Conservation (phyloP, 2,888 invertebrate species). For the Apodemia hepburni region DNA sequence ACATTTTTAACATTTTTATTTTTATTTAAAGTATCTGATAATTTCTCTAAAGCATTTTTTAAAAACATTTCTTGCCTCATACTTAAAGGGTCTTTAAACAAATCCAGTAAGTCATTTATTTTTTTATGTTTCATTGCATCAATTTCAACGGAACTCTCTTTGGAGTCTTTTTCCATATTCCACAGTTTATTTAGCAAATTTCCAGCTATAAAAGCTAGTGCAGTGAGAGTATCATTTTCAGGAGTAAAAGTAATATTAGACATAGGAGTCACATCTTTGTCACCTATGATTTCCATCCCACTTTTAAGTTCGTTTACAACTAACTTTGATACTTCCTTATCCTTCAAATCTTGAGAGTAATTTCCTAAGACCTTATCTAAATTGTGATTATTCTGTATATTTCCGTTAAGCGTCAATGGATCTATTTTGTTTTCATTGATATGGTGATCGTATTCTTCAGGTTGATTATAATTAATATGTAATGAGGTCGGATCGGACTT, state of each 20-base stretch:
- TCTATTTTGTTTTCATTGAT: slow-evolving; percentile 63
- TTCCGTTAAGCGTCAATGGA: slow-evolving; percentile 41
- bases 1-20: slow-evolving; percentile 48
- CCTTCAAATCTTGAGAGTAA: slow-evolving; percentile 46
- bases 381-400: slow-evolving; percentile 39
- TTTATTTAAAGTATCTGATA: slow-evolving; percentile 53
- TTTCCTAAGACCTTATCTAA: slow-evolving; percentile 46
- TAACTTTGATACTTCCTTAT: slow-evolving; percentile 57
- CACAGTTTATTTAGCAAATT: slow-evolving; percentile 67
- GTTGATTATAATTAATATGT: slow-evolving; percentile 54
- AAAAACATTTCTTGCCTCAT: slow-evolving; percentile 61
- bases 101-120: slow-evolving; percentile 55
- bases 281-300: slow-evolving; percentile 59
- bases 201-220: slow-evolving; percentile 69
- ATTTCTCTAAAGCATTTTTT: slow-evolving; percentile 55
- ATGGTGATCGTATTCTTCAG: slow-evolving; percentile 45
- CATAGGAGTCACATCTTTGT: slow-evolving; percentile 45
- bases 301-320: slow-evolving; percentile 60
- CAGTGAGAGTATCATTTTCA: slow-evolving; percentile 66
- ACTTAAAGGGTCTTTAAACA: slow-evolving; percentile 65
- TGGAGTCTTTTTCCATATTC: slow-evolving; percentile 60
- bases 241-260: slow-evolving; percentile 69
- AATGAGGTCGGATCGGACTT: slow-evolving; percentile 38
- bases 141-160: slow-evolving; percentile 49
- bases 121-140: slow-evolving; percentile 61